Evolutionary conservation across 2,888 invertebrate species (phyloP).

Genomic region (Phania funesta): DNA sequence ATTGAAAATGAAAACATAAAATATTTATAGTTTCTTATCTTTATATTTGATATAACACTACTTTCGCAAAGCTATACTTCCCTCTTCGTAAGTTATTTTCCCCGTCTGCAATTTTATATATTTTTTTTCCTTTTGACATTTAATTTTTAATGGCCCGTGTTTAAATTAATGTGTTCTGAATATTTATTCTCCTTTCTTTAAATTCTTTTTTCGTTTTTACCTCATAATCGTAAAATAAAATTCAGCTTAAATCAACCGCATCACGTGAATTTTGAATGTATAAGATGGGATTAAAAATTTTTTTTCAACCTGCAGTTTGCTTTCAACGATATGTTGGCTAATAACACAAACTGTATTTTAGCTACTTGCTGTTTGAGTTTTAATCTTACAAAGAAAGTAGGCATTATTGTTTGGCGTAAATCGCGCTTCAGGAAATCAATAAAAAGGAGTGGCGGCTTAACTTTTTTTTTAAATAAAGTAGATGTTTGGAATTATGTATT

Average conservation of each 20-base stretch:
- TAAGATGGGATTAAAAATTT: conserved; percentile 18
- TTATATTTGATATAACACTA: not conserved
- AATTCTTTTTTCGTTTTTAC: not conserved
- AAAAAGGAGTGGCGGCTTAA: conserved; percentile 37
- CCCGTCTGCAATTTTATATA: not conserved
- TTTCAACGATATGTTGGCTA: conserved; percentile 27
- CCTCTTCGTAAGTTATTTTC: conserved; percentile 5
- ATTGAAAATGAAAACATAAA: not conserved
- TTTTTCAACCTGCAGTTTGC: not conserved
- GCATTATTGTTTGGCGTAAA: conserved; percentile 58
- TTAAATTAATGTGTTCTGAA: conserved; percentile 49
- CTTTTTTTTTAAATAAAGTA: too few relatives aligned
- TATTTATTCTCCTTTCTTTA: conserved; percentile 31
- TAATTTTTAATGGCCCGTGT: conserved; percentile 43
- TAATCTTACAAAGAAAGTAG: conserved; percentile 61
- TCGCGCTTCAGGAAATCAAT: not conserved
- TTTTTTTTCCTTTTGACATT: conserved; percentile 22
- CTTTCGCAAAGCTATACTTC: conserved; percentile 12
- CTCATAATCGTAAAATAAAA: conserved; percentile 36
- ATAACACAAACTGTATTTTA: conserved; percentile 33
- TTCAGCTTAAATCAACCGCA: conserved; percentile 43
- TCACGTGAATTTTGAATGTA: conserved; percentile 54
- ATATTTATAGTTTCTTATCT: not conserved
- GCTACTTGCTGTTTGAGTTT: conserved; percentile 49
- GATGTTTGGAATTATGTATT: too few relatives aligned